phyloP scores from a whole-genome alignment of 2,113 vertebrate species.

The Nothobranchius furzeri region DNA sequence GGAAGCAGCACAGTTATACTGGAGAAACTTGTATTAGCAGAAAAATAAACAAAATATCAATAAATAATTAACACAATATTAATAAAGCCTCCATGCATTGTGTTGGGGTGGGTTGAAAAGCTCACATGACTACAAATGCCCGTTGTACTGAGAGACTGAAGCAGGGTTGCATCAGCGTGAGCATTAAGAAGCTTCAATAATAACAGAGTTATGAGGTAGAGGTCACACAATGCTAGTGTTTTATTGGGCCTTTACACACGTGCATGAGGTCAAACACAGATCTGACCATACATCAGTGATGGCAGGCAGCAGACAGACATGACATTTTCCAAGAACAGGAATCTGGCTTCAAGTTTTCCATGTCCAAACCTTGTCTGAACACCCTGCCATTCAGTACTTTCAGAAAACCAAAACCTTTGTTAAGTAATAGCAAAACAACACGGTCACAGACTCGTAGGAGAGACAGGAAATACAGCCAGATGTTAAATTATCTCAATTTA shows the following conservation, averaged over 20 bases:
- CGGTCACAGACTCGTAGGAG: constrained; percentile 38
- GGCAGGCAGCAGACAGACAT: constrained; percentile 51
- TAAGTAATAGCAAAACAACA: constrained; percentile 39
- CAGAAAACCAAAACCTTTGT: constrained; percentile 21
- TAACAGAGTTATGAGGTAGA: constrained; percentile 49
- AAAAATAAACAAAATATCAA: background rate
- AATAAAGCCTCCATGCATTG: no score
- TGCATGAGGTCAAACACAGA: constrained; percentile 76
- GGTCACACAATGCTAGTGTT: constrained; percentile 78
- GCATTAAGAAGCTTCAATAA: constrained; percentile 36
- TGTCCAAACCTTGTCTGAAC: constrained; percentile 14
- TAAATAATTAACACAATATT: background rate
- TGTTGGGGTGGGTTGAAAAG: background rate
- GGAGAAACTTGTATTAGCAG: background rate
- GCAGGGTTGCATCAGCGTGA: constrained; percentile 46
- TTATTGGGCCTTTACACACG: constrained; percentile 84
- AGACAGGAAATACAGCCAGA: constrained; percentile 40
- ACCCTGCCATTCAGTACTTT: constrained; percentile 45
- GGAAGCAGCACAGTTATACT: constrained; percentile 1
- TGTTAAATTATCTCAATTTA: constrained; percentile 26
- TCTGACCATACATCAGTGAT: constrained; percentile 65
- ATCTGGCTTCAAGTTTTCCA: constrained; percentile 21
- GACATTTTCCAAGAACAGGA: constrained; percentile 11
- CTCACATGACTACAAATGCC: constrained; percentile 22
- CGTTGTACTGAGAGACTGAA: constrained; percentile 31